Conservation (phyloP, 2,888 invertebrate genomes). For the Lasioglossum lativentre region DNA sequence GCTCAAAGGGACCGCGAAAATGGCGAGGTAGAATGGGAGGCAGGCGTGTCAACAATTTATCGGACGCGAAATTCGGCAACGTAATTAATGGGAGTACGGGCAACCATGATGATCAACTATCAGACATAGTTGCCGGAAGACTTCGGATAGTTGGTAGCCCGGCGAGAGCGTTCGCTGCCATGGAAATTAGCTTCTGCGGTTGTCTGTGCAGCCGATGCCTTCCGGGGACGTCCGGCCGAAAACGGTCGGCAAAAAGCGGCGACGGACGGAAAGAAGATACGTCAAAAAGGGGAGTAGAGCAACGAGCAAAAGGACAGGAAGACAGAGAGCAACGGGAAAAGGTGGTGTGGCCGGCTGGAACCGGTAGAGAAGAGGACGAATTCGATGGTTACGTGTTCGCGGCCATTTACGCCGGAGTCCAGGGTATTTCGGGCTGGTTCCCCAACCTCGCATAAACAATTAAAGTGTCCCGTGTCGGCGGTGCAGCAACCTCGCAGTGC, state of each 20-base stretch:
- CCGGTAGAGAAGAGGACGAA: neutral
- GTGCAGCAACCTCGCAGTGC: neutral
- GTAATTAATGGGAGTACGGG: conserved; percentile 35
- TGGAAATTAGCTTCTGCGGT: conserved; percentile 51
- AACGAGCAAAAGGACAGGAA: neutral
- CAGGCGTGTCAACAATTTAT: conserved; percentile 2
- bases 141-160: conserved; percentile 42
- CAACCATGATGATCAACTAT: conserved; percentile 37
- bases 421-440: neutral
- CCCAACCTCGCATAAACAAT: conserved; percentile 34
- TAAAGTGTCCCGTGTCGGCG: conserved; percentile 17
- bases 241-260: conserved; percentile 5
- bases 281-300: neutral
- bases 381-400: conserved; percentile 25
- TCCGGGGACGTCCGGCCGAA: conserved; percentile 34
- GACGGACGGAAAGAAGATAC: conserved; percentile 10
- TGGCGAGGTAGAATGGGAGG: neutral
- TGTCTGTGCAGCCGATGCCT: conserved; percentile 44
- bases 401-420: neutral
- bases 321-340: neutral
- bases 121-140: conserved; percentile 50
- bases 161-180: conserved; percentile 24
- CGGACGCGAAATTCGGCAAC: conserved; percentile 30
- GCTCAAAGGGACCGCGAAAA: neutral
- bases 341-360: neutral